phyloP scores from a whole-genome alignment of 1,140 invertebrate genomes.

The Callitettix versicolor region DNA sequence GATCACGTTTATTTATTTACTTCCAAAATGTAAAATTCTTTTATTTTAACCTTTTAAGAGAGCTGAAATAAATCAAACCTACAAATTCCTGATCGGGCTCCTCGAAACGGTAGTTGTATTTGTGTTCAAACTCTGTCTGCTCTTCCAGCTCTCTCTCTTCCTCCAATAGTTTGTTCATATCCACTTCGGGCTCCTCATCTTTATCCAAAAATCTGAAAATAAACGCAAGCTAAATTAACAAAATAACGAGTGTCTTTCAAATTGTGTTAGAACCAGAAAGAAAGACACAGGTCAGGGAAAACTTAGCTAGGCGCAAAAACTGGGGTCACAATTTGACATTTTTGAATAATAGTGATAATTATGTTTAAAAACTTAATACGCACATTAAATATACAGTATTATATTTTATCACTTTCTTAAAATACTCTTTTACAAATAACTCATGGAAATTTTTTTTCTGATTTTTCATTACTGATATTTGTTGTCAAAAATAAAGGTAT shows the following conservation, averaged over 20 bases:
- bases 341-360: too few relatives aligned
- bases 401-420: too few relatives aligned
- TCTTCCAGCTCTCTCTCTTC: conserved; percentile 60
- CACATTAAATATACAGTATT: too few relatives aligned
- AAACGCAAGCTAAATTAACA: conserved; percentile 1
- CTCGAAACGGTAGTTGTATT: conserved; percentile 94
- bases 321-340: not conserved
- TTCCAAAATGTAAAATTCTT: too few relatives aligned
- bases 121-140: conserved; percentile 86
- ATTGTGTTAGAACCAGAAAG: conserved; percentile 1
- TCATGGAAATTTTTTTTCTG: too few relatives aligned
- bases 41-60: too few relatives aligned
- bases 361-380: too few relatives aligned
- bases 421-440: too few relatives aligned
- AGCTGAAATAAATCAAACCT: too few relatives aligned
- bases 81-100: conserved; percentile 92
- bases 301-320: not conserved
- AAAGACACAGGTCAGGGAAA: not conserved
- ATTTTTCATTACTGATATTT: too few relatives aligned
- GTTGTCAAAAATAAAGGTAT: too few relatives aligned
- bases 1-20: too few relatives aligned
- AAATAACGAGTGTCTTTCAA: not conserved
- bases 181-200: conserved; percentile 54
- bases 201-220: conserved; percentile 45
- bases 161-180: conserved; percentile 58